Conservation (phyloP, 2,113 vertebrate species). For the Illadopsis cleaveri region DNA sequence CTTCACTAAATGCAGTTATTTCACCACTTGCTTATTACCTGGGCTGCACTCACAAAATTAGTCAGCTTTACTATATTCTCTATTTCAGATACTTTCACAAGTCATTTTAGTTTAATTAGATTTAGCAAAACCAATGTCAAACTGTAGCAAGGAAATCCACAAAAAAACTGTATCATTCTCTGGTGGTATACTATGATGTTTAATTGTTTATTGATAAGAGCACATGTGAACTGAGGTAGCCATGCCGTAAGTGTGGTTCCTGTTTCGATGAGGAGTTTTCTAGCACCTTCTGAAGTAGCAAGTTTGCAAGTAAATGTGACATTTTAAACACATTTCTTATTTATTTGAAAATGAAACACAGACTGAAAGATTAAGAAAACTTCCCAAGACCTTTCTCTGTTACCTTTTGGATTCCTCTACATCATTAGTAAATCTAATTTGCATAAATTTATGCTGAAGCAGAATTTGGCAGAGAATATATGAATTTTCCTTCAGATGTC, state of each 20-base stretch:
- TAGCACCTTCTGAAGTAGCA: background rate
- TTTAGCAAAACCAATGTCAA: background rate
- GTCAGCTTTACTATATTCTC: background rate
- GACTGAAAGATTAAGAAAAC: background rate
- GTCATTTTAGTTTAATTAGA: background rate
- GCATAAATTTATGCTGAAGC: background rate
- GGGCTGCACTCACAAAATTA: background rate
- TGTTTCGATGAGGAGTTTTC: background rate
- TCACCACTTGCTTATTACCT: background rate
- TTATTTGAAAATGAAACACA: background rate
- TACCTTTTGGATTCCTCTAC: background rate
- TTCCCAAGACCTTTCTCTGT: background rate
- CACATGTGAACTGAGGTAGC: background rate
- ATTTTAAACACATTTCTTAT: background rate
- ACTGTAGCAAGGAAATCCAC: background rate
- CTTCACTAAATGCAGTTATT: background rate
- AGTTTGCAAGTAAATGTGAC: background rate
- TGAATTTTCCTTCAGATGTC: background rate
- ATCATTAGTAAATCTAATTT: background rate
- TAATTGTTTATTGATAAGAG: background rate
- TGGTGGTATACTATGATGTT: background rate
- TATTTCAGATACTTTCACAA: background rate
- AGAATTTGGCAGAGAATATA: background rate
- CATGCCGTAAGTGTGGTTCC: rapidly evolving
- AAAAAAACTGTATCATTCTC: background rate